These are phyloP conservation scores for Hemiprocne comata DNA, from an alignment of 2,113 vertebrate species.

Conservation along the genomic window DNA sequence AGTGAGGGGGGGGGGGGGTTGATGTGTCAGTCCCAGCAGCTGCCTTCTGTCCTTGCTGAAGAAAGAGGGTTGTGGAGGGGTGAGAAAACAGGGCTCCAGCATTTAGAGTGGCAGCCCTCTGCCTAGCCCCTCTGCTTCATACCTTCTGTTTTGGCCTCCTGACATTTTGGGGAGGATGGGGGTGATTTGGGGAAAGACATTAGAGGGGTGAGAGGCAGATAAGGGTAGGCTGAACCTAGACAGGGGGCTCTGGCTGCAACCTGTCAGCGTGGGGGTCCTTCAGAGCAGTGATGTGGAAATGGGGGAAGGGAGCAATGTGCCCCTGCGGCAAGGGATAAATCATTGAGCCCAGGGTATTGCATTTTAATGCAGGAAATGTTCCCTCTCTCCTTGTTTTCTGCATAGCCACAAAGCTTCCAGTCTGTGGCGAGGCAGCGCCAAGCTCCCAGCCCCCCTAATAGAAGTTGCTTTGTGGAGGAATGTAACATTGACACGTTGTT, in stretches of 20 bases:
- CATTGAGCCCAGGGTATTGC: constrained; percentile 54
- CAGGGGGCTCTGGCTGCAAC: neutral
- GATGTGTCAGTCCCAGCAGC: neutral
- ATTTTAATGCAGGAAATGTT: constrained; percentile 84
- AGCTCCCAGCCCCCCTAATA: constrained; percentile 78
- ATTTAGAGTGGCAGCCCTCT: neutral
- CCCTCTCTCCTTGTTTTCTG: constrained; percentile 66
- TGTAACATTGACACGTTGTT: constrained; percentile 86
- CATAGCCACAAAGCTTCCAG: constrained; percentile 80
- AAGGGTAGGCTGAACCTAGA: neutral
- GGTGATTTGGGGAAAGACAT: neutral
- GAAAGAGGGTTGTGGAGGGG: neutral
- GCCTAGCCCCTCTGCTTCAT: neutral
- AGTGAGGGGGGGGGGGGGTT: neutral
- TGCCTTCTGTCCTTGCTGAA: neutral
- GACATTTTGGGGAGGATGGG: neutral
- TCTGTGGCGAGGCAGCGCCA: constrained; percentile 77
- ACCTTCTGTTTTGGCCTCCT: neutral
- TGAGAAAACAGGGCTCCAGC: neutral
- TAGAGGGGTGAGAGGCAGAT: neutral
- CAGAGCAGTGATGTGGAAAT: neutral
- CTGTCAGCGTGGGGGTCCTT: neutral
- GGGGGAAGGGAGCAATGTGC: neutral
- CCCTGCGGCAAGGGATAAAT: constrained; percentile 9
- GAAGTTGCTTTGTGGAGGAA: constrained; percentile 82